These are phyloP conservation scores for Drosophila punjabiensis DNA, from an alignment of 1,140 invertebrate genomes.

Conservation along the genomic window DNA sequence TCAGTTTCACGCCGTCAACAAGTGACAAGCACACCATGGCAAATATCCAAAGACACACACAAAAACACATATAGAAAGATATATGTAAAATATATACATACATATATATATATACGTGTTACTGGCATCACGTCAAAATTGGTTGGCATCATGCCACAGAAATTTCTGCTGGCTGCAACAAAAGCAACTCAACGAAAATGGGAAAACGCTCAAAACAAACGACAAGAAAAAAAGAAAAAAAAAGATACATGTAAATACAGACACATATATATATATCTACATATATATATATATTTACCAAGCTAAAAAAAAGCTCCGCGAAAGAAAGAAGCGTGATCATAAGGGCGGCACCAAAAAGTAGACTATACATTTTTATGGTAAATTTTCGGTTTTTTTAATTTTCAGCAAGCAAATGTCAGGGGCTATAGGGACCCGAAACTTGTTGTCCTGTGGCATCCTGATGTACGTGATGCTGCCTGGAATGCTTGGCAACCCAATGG, in stretches of 20 bases:
- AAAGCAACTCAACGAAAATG: conserved; percentile 56
- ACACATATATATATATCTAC: background rate
- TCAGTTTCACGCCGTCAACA: conserved; percentile 79
- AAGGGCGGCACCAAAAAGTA: conserved; percentile 35
- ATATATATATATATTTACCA: background rate
- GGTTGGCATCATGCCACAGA: conserved; percentile 73
- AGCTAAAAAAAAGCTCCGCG: background rate
- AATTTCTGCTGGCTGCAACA: conserved; percentile 55
- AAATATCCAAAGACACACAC: conserved; percentile 36
- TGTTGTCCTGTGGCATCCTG: conserved; percentile 23
- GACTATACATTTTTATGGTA: conserved; percentile 73
- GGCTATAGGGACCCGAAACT: background rate
- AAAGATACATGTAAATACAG: conserved; percentile 18
- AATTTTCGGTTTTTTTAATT: conserved; percentile 65
- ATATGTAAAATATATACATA: background rate
- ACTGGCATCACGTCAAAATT: conserved; percentile 67
- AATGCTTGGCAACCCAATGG: conserved; percentile 34
- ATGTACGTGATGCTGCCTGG: conserved; percentile 30
- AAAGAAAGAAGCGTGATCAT: conserved; percentile 6
- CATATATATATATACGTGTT: conserved; percentile 3
- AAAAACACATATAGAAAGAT: background rate
- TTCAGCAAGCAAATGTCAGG: conserved; percentile 34
- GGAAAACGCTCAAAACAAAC: conserved; percentile 37
- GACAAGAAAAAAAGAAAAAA: background rate
- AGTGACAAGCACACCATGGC: conserved; percentile 66